Percentiles rank a stretch among this genome's conserved stretches.
These are phyloP conservation scores for rat (Rattus norvegicus) DNA, from an alignment of 2,113 vertebrate species.

Conservation along the genomic window GRCr8 NC_086019.1:41110001-41110500, in stretches of 20 bases:
- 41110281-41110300: background rate
- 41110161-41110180: background rate
- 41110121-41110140: background rate
- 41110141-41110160: background rate
- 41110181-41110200: no score
- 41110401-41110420: no score
- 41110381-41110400: no score
- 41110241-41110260: background rate
- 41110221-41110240: background rate
- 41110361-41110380: no score
- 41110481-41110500: no score
- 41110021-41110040: background rate
- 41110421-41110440: no score
- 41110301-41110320: background rate
- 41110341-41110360: no score
- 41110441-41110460: no score
- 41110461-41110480: no score
- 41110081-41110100: rapidly evolving
- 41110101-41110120: background rate
- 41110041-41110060: background rate
- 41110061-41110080: background rate
- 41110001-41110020: background rate
- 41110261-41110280: background rate
- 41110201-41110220: background rate
- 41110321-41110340: no score